Conservation (phyloP, 1,140 invertebrate genomes). For the Caerostris darwini region DNA sequence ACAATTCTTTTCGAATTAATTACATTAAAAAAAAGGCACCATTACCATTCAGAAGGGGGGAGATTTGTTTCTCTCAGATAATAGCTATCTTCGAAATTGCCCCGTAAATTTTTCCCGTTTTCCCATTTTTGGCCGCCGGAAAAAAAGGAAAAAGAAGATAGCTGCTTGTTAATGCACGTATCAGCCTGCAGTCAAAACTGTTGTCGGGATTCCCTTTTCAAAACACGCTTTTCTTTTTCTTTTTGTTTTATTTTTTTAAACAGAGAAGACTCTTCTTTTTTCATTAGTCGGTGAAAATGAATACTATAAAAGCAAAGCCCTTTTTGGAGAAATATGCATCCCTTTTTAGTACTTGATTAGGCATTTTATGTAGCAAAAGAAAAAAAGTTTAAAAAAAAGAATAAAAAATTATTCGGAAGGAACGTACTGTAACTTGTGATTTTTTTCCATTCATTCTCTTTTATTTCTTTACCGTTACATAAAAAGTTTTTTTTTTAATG, state of each 20-base stretch:
- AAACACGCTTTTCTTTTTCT: too few species aligned
- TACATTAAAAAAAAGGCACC: conserved; percentile 8
- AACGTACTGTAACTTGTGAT: neutral
- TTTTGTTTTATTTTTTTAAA: too few species aligned
- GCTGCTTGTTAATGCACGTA: conserved; percentile 3
- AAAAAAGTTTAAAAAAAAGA: neutral
- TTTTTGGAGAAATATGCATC: conserved; percentile 25
- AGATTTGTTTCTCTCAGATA: conserved; percentile 44
- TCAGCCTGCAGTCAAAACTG: neutral
- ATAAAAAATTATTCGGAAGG: neutral
- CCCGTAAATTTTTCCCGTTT: conserved; percentile 27
- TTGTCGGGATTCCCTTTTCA: neutral
- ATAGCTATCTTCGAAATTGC: conserved; percentile 46
- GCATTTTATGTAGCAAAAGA: neutral
- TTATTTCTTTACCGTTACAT: neutral
- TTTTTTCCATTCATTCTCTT: neutral
- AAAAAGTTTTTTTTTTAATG: neutral
- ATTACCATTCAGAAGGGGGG: neutral
- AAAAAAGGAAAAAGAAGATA: neutral
- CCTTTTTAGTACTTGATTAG: conserved; percentile 36
- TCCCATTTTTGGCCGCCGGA: neutral
- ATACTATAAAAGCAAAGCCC: conserved; percentile 2
- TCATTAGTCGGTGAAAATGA: conserved; percentile 18
- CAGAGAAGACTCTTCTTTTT: neutral
- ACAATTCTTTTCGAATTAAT: conserved; percentile 16